Evolutionary conservation across 2,888 invertebrate species (phyloP).

Genomic region (Mesoligia furuncula): DNA sequence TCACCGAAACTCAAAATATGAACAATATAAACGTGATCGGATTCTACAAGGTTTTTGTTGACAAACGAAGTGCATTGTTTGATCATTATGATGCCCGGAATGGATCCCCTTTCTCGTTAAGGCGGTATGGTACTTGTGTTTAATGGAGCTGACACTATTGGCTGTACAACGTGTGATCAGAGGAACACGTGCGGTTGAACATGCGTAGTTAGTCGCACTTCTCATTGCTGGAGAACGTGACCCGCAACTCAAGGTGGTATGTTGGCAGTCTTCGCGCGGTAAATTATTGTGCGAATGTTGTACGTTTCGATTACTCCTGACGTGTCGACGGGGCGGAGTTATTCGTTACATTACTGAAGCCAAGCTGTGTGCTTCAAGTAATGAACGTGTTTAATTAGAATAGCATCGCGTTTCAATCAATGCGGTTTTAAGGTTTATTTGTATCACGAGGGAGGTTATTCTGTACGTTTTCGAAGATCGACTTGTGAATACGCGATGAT

Average conservation of each 20-base stretch:
- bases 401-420: conserved; percentile 38
- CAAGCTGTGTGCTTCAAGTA: conserved; percentile 18
- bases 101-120: conserved; percentile 30
- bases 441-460: not conserved
- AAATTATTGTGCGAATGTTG: conserved; percentile 37
- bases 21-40: conserved; percentile 48
- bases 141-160: conserved; percentile 17
- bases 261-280: conserved; percentile 22
- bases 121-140: conserved; percentile 21
- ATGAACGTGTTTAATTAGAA: conserved; percentile 49
- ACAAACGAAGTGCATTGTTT: conserved; percentile 32
- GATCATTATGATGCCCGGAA: conserved; percentile 14
- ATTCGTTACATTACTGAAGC: conserved; percentile 36
- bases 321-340: conserved; percentile 16
- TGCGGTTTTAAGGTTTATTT: conserved; percentile 31
- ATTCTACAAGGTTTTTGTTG: conserved; percentile 31
- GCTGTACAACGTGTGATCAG: conserved; percentile 16
- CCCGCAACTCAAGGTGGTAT: conserved; percentile 30
- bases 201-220: conserved; percentile 18
- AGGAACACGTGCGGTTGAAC: conserved; percentile 20
- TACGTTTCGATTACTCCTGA: conserved; percentile 23
- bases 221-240: conserved; percentile 44
- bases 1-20: conserved; percentile 46
- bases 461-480: not conserved
- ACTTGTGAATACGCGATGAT: not conserved